Evolutionary conservation across 92 coral and sea anemone species (phyloP), one percentile per base, ranked within the genome.

Genomic region (Phenganax stokvisi): DNA sequence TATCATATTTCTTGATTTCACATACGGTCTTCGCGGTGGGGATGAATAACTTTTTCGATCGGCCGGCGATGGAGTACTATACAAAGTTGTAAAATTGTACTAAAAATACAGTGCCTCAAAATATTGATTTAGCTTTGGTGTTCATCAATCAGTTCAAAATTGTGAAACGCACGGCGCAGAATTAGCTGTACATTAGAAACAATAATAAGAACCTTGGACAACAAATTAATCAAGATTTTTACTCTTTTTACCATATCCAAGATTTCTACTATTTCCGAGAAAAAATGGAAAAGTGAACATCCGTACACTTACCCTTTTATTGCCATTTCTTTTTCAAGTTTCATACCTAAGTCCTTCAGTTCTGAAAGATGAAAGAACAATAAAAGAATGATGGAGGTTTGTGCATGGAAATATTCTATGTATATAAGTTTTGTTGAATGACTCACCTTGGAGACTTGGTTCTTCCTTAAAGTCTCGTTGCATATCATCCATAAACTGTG

Each of bases 271-370:
- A 17, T 69, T 11, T 28, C 7, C 12, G 12, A 44, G n/a, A 9
- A 3, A 28, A 28, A 68, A 15, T 3, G 12, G 74, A 28, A 28
- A 68, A 44, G 12, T 20, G 51, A 68, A 10, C 7, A 28, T 15
- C 7, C 74, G 10, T 51, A 69, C 10, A 76, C 69, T 9, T 30
- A 73, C 83, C 72, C 82, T 51, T 75, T 81, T 29, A 86, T 88
- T 11, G 89, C 84, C 81, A 93, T 83, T 85, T 93, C 98, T 78
- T 87, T 93, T 72, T 93, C 98, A 9, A 93, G 90, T 56, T 89
- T 93, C 25, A 92, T 93, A 51, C 98, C 98, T 51, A 93, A 81
- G 20, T 93, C 97, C 57, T 96, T 90, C 77, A 93, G 86, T 63
- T 93, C 98, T 93, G 63, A 5, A 55, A 78, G 80, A 10, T 44